Conservation (phyloP, 2,888 invertebrate genomes). For the Rhopalosiphum nymphaeae region DNA sequence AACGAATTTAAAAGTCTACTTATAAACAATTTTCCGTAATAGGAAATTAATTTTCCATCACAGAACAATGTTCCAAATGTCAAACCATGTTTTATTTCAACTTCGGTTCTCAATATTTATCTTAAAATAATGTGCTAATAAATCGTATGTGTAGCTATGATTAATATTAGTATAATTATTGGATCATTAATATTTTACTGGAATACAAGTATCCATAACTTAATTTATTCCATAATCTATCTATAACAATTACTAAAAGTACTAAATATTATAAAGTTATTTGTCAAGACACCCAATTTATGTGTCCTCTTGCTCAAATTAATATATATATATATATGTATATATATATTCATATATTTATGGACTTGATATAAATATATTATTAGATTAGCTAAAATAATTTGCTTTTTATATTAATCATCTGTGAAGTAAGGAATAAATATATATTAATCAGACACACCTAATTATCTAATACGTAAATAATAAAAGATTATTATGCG, state of each 20-base stretch:
- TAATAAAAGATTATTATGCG: neutral
- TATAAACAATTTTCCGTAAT: neutral
- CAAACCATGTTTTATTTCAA: neutral
- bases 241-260: neutral
- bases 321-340: constrained; percentile 12
- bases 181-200: neutral
- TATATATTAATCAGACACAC: neutral
- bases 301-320: constrained; percentile 56
- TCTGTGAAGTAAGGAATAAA: constrained; percentile 6
- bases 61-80: neutral
- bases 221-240: neutral
- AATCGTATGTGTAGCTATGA: neutral
- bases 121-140: neutral
- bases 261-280: constrained; percentile 20
- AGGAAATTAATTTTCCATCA: neutral
- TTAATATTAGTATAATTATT: neutral
- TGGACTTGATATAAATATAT: neutral
- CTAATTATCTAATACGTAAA: neutral
- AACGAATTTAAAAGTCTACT: constrained; percentile 1
- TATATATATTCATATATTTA: constrained; percentile 2
- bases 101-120: neutral
- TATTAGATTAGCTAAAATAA: constrained; percentile 5
- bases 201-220: neutral
- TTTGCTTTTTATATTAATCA: constrained; percentile 16
- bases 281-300: constrained; percentile 17